Evolutionary conservation across 2,888 invertebrate species (phyloP).

Genomic region (Fragum whitleyi): DNA sequence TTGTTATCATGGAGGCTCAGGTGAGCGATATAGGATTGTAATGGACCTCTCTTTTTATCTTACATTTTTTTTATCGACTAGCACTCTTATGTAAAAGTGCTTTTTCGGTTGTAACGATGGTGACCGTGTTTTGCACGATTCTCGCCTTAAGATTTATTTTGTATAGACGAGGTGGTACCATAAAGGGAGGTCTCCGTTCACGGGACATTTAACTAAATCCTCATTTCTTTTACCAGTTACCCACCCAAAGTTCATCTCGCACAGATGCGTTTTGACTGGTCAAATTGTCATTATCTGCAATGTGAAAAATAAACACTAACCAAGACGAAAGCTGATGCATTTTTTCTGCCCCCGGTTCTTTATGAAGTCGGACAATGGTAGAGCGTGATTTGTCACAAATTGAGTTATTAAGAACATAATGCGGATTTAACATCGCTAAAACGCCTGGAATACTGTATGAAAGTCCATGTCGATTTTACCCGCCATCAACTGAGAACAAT

Average conservation of each 20-base stretch:
- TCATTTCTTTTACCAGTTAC: no score
- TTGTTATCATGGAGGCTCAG: no score
- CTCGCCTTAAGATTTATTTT: no score
- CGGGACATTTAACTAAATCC: no score
- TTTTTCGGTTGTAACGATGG: no score
- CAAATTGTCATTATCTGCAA: slow-evolving; percentile 21
- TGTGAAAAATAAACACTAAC: slow-evolving; percentile 16
- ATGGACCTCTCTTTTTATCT: no score
- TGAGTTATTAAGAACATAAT: slow-evolving; percentile 58
- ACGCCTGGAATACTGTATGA: slow-evolving; percentile 57
- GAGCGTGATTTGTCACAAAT: slow-evolving; percentile 68
- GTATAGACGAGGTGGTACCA: no score
- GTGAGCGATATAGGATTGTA: no score
- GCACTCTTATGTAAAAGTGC: no score
- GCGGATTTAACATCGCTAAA: slow-evolving; percentile 49
- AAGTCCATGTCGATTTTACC: slow-evolving; percentile 65
- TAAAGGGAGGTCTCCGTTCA: no score
- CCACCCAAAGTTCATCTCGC: background rate
- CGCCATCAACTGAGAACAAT: slow-evolving; percentile 54
- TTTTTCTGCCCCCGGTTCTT: slow-evolving; percentile 16
- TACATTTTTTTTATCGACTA: no score
- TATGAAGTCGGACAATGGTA: slow-evolving; percentile 38
- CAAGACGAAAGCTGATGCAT: slow-evolving; percentile 17
- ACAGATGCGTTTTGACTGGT: slow-evolving; percentile 10
- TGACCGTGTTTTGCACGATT: no score